phyloP scores from a whole-genome alignment of 2,888 invertebrate species.

The Euzophera pinguis region DNA sequence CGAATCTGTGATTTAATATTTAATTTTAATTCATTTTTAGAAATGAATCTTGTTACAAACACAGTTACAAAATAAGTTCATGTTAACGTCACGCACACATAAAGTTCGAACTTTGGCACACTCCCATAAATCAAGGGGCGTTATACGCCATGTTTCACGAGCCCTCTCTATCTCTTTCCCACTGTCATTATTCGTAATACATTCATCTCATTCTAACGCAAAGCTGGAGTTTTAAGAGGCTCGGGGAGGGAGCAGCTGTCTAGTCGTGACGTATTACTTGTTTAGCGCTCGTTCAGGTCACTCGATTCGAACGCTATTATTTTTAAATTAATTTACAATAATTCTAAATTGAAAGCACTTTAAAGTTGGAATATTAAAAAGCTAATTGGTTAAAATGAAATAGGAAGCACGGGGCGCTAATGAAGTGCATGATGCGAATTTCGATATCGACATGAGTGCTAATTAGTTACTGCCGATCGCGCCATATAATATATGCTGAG shows the following conservation, averaged over 20 bases:
- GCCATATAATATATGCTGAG: slow-evolving; percentile 69
- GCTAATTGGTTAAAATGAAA: neutral
- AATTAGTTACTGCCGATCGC: slow-evolving; percentile 65
- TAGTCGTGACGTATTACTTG: slow-evolving; percentile 77
- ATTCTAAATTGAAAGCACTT: too few species aligned
- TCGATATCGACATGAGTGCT: slow-evolving; percentile 66
- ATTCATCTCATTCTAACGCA: slow-evolving; percentile 58
- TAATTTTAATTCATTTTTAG: neutral
- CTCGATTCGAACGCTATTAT: slow-evolving; percentile 43
- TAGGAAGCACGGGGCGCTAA: slow-evolving; percentile 33
- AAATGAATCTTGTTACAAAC: neutral
- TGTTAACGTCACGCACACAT: slow-evolving; percentile 63
- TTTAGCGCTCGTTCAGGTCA: slow-evolving; percentile 66
- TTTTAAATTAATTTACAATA: slow-evolving; percentile 15
- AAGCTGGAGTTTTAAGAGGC: slow-evolving; percentile 59
- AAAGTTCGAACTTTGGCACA: slow-evolving; percentile 76
- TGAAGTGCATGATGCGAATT: slow-evolving; percentile 61
- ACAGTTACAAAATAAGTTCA: slow-evolving; percentile 7
- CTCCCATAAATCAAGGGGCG: slow-evolving; percentile 80
- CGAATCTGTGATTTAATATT: neutral
- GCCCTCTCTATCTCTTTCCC: slow-evolving; percentile 61
- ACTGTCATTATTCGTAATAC: slow-evolving; percentile 48
- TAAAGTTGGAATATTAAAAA: too few species aligned
- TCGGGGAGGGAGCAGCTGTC: slow-evolving; percentile 68
- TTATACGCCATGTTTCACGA: slow-evolving; percentile 80